A percentile compares a stretch with the other conserved stretches of the same genome.
These are phyloP conservation scores for Lordiphosa collinella DNA, from an alignment of 1,140 invertebrate species.

Conservation along the genomic window DNA sequence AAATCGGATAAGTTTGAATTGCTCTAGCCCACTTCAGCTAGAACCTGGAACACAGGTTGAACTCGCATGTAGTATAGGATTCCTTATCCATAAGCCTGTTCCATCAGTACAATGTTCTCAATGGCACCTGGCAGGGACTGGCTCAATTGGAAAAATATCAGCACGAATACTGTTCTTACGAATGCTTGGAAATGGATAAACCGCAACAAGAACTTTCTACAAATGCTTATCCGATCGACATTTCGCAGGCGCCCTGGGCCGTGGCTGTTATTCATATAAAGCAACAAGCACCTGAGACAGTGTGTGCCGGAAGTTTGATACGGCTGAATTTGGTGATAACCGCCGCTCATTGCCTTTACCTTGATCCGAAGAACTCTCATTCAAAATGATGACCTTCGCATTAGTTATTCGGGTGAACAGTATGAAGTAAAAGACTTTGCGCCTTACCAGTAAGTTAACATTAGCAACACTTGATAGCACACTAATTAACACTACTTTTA, in stretches of 20 bases:
- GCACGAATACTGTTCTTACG: background rate
- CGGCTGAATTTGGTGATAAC: slow-evolving; percentile 14
- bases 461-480: background rate
- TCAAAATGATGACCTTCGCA: too few species aligned
- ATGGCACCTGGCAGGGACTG: slow-evolving; percentile 16
- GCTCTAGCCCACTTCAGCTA: too few species aligned
- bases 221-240: accelerated
- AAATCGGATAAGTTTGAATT: too few species aligned
- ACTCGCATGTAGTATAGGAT: background rate
- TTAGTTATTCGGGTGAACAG: too few species aligned
- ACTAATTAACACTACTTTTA: background rate
- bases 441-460: background rate
- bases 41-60: background rate
- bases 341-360: slow-evolving; percentile 15
- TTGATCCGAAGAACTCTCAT: too few species aligned
- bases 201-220: accelerated
- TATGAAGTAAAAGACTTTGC: too few species aligned
- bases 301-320: slow-evolving; percentile 17
- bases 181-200: background rate
- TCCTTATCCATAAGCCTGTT: background rate
- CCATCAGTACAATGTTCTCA: background rate
- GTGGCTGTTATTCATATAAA: background rate
- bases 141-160: background rate
- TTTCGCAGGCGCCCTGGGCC: background rate
- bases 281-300: accelerated